These are phyloP conservation scores for Sterna hirundo DNA, from an alignment of 2,113 vertebrate species.

Conservation along the genomic window DNA sequence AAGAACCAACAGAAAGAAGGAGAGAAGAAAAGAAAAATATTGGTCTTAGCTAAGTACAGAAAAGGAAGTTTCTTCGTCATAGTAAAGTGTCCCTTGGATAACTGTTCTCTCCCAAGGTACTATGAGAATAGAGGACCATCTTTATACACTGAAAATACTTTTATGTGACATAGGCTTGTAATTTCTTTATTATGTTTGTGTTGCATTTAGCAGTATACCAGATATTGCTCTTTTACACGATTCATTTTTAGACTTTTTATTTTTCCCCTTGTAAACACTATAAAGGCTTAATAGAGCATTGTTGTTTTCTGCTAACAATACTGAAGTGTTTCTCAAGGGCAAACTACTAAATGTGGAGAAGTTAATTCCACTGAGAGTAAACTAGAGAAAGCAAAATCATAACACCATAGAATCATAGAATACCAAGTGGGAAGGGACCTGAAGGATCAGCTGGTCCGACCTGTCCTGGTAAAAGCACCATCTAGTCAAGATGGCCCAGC, in stretches of 20 bases:
- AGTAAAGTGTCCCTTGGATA: accelerated
- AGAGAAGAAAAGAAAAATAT: background rate
- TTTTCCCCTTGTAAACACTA: background rate
- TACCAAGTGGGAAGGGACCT: background rate
- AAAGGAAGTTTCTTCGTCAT: background rate
- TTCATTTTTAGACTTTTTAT: background rate
- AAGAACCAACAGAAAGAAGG: background rate
- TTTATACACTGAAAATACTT: background rate
- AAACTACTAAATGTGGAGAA: background rate
- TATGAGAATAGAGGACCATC: background rate
- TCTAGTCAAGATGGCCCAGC: background rate
- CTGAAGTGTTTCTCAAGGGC: background rate
- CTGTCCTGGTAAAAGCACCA: background rate
- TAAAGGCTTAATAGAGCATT: background rate
- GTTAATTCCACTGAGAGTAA: background rate
- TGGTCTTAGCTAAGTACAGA: background rate
- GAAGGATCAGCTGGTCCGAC: background rate
- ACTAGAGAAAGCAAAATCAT: background rate
- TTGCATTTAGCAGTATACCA: background rate
- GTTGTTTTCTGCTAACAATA: background rate
- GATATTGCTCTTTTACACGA: background rate
- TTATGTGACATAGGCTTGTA: background rate
- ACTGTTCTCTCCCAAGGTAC: background rate
- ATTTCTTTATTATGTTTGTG: background rate
- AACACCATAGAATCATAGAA: background rate